Conservation (phyloP, 2,113 vertebrate genomes). For the Anarhynchus alexandrinus region DNA sequence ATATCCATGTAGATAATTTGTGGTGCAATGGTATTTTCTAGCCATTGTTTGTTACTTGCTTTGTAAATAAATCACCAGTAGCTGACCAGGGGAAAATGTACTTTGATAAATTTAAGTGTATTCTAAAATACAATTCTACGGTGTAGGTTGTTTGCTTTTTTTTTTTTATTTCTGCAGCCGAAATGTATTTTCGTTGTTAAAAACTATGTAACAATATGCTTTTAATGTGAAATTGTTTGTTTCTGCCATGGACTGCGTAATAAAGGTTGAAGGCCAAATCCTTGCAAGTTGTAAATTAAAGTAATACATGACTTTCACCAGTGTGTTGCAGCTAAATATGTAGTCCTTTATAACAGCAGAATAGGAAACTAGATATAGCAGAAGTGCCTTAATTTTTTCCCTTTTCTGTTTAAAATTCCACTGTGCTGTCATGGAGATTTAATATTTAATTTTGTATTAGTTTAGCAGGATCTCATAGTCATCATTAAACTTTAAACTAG, state of each 20-base stretch:
- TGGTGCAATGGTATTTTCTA: slow-evolving; percentile 49
- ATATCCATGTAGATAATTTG: slow-evolving; percentile 15
- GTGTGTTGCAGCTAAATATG: background rate
- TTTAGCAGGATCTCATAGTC: background rate
- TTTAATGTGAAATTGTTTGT: background rate
- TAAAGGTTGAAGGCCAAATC: slow-evolving; percentile 26
- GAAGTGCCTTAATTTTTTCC: slow-evolving; percentile 16
- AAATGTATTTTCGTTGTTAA: background rate
- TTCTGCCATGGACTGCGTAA: background rate
- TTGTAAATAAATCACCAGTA: slow-evolving; percentile 49
- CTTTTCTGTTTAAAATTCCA: background rate
- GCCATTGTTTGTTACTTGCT: slow-evolving; percentile 14
- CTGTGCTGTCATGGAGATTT: background rate
- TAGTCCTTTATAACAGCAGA: background rate
- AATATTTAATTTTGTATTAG: background rate
- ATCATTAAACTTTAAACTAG: background rate
- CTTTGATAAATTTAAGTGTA: slow-evolving; percentile 4
- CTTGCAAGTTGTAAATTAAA: background rate
- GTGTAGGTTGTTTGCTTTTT: too few relatives aligned
- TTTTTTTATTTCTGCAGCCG: background rate
- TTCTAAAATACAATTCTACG: background rate
- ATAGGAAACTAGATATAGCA: background rate
- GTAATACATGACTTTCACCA: background rate
- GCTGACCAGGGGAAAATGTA: background rate
- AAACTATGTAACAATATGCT: background rate